These are phyloP conservation scores for Calliopsis andreniformis DNA, from an alignment of 1,140 invertebrate genomes.

Conservation along the genomic window DNA sequence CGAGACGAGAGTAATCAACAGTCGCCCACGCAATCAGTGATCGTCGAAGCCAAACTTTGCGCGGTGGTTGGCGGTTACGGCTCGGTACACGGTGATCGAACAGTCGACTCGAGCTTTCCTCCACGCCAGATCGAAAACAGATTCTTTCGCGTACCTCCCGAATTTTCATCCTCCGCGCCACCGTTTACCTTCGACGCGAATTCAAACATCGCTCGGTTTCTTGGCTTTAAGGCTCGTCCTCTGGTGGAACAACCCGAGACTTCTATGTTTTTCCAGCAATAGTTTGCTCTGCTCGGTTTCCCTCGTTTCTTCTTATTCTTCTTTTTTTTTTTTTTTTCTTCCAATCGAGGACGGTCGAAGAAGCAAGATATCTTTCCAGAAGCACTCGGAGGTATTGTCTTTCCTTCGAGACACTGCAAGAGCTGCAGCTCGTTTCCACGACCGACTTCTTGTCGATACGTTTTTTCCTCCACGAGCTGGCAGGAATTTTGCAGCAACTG, in stretches of 20 bases:
- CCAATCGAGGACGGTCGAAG: background rate
- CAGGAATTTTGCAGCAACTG: slow-evolving; percentile 8
- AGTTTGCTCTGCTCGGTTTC: background rate
- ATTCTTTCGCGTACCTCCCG: slow-evolving; percentile 1
- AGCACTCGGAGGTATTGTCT: slow-evolving; percentile 1
- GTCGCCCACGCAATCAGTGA: slow-evolving; percentile 64
- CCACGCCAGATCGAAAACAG: background rate
- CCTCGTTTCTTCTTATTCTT: background rate
- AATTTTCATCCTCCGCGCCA: background rate
- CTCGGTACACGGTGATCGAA: slow-evolving; percentile 51
- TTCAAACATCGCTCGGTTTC: background rate
- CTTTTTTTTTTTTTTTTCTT: background rate
- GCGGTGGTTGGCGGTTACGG: slow-evolving; percentile 40
- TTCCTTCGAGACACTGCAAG: background rate
- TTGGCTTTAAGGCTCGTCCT: too few species aligned
- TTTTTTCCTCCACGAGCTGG: slow-evolving; percentile 4
- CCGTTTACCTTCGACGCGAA: background rate
- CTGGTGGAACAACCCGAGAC: too few species aligned
- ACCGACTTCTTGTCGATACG: slow-evolving; percentile 10
- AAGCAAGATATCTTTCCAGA: background rate
- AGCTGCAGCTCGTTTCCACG: background rate
- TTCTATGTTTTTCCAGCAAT: background rate
- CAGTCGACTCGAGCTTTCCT: slow-evolving; percentile 26
- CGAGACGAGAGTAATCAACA: slow-evolving; percentile 63
- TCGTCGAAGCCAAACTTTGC: slow-evolving; percentile 65